Conservation (phyloP, 2,888 invertebrate species). For the Ochropleura plecta region DNA sequence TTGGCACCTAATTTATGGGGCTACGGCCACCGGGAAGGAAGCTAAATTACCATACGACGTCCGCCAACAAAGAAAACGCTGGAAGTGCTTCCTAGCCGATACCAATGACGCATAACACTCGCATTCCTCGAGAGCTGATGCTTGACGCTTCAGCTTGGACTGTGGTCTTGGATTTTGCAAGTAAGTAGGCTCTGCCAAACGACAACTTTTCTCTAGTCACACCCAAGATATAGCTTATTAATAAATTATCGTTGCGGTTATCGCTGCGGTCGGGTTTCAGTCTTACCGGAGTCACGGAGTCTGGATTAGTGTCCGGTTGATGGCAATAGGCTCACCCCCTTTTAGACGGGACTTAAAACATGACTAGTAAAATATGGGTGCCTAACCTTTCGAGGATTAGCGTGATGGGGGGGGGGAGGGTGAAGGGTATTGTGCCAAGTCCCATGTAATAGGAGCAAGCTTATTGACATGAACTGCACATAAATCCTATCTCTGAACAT, state of each 20-base stretch:
- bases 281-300: too few species aligned
- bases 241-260: not conserved
- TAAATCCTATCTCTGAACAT: not conserved
- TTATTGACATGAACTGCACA: not conserved
- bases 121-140: slow-evolving; percentile 42
- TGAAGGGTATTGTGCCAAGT: too few species aligned
- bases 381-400: not conserved
- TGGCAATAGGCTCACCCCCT: too few species aligned
- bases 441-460: not conserved
- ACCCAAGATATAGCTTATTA: not conserved
- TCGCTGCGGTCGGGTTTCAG: not conserved
- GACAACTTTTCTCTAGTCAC: not conserved
- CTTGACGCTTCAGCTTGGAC: slow-evolving; percentile 6
- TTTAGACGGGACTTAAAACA: too few species aligned
- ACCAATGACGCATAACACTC: slow-evolving; percentile 75
- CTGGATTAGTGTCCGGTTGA: too few species aligned
- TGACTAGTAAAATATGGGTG: not conserved
- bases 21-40: slow-evolving; percentile 85
- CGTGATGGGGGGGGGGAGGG: not conserved
- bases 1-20: slow-evolving; percentile 87
- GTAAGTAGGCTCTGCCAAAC: not conserved
- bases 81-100: slow-evolving; percentile 80
- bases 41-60: slow-evolving; percentile 88
- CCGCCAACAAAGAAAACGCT: slow-evolving; percentile 84
- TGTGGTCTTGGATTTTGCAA: not conserved